phyloP scores from a whole-genome alignment of 2,888 invertebrate genomes.

The Eupithecia vulgata region DNA sequence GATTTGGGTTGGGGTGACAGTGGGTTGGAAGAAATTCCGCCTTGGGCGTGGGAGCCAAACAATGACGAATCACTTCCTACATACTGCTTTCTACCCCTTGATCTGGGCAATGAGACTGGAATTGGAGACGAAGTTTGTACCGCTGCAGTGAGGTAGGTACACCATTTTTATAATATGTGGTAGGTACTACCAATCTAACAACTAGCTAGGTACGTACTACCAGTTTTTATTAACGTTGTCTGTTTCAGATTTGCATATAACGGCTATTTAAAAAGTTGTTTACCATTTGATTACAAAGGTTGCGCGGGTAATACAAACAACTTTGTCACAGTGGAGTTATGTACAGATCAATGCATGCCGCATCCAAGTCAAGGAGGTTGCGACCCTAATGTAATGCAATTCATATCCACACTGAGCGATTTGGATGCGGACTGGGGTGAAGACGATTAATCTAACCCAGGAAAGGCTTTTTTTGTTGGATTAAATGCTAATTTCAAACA shows the following conservation, averaged over 20 bases:
- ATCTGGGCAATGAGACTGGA: not conserved
- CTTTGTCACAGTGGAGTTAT: not conserved
- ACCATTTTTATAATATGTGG: not conserved
- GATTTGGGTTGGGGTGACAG: not conserved
- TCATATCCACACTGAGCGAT: not conserved
- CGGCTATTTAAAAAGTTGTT: not conserved
- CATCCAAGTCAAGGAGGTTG: not conserved
- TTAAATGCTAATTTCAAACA: not conserved
- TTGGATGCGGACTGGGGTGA: not conserved
- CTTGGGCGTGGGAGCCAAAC: not conserved
- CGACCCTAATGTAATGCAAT: not conserved
- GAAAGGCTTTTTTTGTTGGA: not conserved
- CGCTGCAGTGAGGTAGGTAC: not conserved
- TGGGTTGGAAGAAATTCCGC: not conserved
- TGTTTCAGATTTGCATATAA: not conserved
- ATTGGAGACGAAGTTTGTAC: not conserved
- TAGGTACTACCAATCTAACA: no score
- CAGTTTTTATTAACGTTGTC: not conserved
- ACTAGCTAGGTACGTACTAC: no score
- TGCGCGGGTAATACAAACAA: conserved; percentile 8
- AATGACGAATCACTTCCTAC: not conserved
- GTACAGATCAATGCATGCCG: not conserved
- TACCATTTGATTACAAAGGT: not conserved
- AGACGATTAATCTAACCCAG: not conserved
- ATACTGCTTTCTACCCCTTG: not conserved